These are phyloP conservation scores for Lepus oiostolus DNA, from an alignment of 2,797 vertebrate genomes.

Conservation along the genomic window DNA sequence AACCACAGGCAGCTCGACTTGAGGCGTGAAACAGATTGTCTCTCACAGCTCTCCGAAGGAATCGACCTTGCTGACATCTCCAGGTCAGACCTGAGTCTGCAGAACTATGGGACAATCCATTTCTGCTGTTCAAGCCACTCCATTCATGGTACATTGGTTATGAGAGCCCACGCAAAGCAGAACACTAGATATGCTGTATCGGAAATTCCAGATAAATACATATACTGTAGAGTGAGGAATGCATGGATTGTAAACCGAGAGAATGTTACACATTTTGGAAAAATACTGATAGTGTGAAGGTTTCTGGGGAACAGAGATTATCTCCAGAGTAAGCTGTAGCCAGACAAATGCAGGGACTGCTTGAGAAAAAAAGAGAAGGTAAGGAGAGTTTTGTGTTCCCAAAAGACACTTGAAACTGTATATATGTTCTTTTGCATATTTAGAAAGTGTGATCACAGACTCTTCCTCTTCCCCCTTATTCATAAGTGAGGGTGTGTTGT, in stretches of 20 bases:
- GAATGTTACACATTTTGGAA: background rate
- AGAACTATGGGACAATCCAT: background rate
- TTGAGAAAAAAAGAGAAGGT: background rate
- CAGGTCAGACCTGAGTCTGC: background rate
- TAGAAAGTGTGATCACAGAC: background rate
- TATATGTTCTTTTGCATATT: background rate
- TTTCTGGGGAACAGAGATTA: background rate
- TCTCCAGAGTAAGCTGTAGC: background rate
- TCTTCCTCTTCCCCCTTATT: background rate
- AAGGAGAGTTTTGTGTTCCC: background rate
- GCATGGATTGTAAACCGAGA: background rate
- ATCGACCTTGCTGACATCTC: background rate
- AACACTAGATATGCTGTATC: background rate
- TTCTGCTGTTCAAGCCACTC: background rate
- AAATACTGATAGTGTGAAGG: background rate
- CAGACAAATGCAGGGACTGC: background rate
- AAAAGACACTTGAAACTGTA: background rate
- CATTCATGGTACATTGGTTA: background rate
- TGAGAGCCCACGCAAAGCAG: background rate
- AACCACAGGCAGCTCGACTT: background rate
- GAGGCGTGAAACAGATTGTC: background rate
- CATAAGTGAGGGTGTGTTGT: background rate
- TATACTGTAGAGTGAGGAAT: background rate
- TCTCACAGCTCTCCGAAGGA: background rate
- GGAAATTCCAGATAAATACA: background rate